Evolutionary conservation across 2,888 invertebrate species (phyloP), one percentile per base, ranked within the genome.

Genomic region (Meloe dianella): DNA sequence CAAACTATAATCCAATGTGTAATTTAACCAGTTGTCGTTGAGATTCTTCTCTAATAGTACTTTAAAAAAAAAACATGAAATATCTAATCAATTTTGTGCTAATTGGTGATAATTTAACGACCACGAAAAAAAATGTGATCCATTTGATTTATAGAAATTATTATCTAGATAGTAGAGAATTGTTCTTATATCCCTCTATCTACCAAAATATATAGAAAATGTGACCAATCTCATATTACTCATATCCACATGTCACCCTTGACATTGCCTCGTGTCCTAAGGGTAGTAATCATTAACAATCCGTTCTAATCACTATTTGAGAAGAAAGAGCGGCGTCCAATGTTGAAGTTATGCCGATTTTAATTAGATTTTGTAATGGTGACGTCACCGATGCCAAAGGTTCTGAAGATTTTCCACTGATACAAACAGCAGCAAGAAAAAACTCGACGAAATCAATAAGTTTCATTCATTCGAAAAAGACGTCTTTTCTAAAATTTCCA

Each of bases 11-110:
- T 51, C 22, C 51, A 51, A 51, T 22, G 51, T 51, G 12, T 51
- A 51, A 51, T 51, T 38, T 51, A 10, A 51, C 51, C 20, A 41
- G n/a, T 41, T 17, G 17, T 17, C 41, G 17, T 8, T 17, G 17
- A 41, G 20, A 51, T 51, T 51, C 51, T 22, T 51, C 51, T 51
- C n/a, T n/a, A 47, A 38, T 38, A n/a, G 12, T n/a, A 38, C 47
- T 20, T n/a, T 20, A 20, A 20, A 17, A 8, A 47, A 47, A 8
- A 20, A 47, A 47, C n/a, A n/a, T n/a, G n/a, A n/a, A n/a, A n/a
- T 47, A 47, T 7, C 47, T 10, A 20, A 20, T 47, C 17, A 47
- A 47, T 47, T 47, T 17, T 17, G 17, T 9, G 17, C 20, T 20
- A 47, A 47, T 47, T 47, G 17, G 20, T 9, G 47, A 20, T 41